Conservation (phyloP, 35 echinoderm and acorn worm species). For the Anneissia japonica region DNA sequence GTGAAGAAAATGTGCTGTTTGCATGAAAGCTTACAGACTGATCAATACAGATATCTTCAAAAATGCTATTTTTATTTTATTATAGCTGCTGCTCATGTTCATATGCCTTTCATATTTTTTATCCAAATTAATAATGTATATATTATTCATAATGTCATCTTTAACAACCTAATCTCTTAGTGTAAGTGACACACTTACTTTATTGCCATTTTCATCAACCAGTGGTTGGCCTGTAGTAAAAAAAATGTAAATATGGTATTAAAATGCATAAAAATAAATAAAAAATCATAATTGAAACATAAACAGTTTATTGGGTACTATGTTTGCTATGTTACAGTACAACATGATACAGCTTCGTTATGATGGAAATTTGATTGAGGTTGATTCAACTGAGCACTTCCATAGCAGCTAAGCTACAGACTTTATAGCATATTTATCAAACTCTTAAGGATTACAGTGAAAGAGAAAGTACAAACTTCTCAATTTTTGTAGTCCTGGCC, state of each 20-base stretch:
- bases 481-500: too few species aligned
- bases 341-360: background rate
- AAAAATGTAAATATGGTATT: background rate
- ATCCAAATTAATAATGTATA: background rate
- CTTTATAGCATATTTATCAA: too few species aligned
- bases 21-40: too few species aligned
- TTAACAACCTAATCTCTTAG: background rate
- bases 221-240: constrained; percentile 35
- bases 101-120: too few species aligned
- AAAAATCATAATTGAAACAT: background rate
- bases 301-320: background rate
- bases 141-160: background rate
- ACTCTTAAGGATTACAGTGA: too few species aligned
- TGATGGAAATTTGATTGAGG: background rate
- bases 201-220: constrained; percentile 49
- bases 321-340: background rate
- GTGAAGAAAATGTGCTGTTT: too few species aligned
- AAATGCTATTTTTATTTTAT: too few species aligned
- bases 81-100: too few species aligned
- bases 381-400: too few species aligned
- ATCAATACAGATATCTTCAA: too few species aligned
- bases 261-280: constrained; percentile 6
- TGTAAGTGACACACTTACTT: constrained; percentile 30
- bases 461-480: too few species aligned
- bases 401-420: too few species aligned